Percentiles rank a stretch among this genome's conserved stretches.
Evolutionary conservation across 2,888 invertebrate genomes (phyloP).

Genomic region (Cephus pulcher): DNA sequence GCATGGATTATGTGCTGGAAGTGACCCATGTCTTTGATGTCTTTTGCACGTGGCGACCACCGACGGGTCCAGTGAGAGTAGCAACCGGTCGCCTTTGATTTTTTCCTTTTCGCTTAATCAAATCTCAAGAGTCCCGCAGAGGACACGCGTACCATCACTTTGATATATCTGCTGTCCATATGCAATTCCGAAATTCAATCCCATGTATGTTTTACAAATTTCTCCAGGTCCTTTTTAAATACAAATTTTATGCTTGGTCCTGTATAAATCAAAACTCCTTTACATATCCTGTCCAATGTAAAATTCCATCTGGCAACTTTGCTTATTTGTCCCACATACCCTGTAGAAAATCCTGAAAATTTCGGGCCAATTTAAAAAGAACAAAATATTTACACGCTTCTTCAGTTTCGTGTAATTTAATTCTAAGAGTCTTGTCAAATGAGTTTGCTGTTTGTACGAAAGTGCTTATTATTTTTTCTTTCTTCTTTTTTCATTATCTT

Average conservation of each 20-base stretch:
- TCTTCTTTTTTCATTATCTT: not conserved
- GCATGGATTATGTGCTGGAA: not conserved
- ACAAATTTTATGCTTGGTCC: not conserved
- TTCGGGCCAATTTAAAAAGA: accelerated
- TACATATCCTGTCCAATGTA: not conserved
- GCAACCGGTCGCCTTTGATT: not conserved
- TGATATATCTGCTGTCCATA: not conserved
- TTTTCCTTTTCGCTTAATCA: not conserved
- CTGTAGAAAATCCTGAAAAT: not conserved
- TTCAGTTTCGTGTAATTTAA: not conserved
- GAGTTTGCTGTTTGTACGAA: not conserved
- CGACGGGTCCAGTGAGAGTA: not conserved
- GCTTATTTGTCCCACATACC: not conserved
- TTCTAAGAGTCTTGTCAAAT: not conserved
- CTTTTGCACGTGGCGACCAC: not conserved
- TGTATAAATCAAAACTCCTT: not conserved
- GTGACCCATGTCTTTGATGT: not conserved
- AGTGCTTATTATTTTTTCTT: not conserved
- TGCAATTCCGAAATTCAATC: not conserved
- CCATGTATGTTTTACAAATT: not conserved
- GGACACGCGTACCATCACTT: not conserved
- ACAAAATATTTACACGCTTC: not conserved
- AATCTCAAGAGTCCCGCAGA: not conserved
- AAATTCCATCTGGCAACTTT: not conserved
- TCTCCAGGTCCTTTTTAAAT: not conserved